A percentile compares a stretch with the other conserved stretches of the same genome.
Conservation (phyloP, 1,140 invertebrate species). For the Drusus annulatus region DNA sequence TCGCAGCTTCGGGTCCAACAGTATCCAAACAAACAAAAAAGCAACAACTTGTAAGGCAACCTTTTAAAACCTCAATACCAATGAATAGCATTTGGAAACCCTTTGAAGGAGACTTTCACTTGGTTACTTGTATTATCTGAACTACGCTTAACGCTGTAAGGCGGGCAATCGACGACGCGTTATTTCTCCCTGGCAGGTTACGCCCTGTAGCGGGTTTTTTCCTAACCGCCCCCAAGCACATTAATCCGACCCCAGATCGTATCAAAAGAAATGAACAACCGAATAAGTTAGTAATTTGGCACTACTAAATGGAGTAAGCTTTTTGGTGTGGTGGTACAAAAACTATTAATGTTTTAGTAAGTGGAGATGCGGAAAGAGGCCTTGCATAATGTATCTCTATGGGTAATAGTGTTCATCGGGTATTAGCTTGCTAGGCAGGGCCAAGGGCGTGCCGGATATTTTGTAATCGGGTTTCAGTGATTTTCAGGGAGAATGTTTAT, state of each 20-base stretch:
- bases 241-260: background rate
- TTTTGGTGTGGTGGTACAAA: background rate
- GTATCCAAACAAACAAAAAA: no score
- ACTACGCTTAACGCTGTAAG: conserved; percentile 6
- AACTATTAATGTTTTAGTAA: background rate
- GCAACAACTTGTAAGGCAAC: no score
- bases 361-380: background rate
- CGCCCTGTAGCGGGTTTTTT: background rate
- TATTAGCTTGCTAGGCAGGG: conserved; percentile 20
- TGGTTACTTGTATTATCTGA: conserved; percentile 22
- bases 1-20: no score
- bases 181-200: conserved; percentile 27
- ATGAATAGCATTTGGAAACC: background rate
- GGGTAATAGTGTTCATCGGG: conserved; percentile 27
- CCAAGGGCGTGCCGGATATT: background rate
- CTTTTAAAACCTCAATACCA: no score
- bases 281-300: no score
- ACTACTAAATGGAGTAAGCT: background rate
- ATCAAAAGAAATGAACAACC: background rate
- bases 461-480: no score
- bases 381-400: conserved; percentile 34
- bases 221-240: background rate
- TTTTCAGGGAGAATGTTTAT: no score
- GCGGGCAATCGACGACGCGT: conserved; percentile 29
- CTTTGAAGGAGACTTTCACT: conserved; percentile 3